Evolutionary conservation across 30 jellyfish, hydroid and myxozoan species (phyloP).

Genomic region (Hydra vulgaris): DNA sequence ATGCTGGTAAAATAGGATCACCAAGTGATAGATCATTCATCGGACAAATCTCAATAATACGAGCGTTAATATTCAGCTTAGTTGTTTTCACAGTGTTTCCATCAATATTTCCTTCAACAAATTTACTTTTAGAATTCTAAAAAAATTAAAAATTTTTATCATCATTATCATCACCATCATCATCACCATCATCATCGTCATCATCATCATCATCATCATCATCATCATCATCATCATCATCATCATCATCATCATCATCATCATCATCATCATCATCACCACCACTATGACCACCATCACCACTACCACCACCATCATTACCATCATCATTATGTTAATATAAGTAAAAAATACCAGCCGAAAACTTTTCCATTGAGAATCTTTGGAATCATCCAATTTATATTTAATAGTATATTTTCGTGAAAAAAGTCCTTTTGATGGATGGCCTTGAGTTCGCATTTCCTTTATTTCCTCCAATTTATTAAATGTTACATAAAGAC

Average conservation of each 20-base stretch:
- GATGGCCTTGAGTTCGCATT: conserved; percentile 32
- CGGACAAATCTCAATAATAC: conserved; percentile 16
- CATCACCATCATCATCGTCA: not conserved
- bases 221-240: no score
- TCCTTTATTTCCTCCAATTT: conserved; percentile 20
- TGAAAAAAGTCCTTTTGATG: conserved; percentile 1
- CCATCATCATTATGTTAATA: no score
- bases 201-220: no score
- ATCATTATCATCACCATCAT: not conserved
- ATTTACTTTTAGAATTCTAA: no score
- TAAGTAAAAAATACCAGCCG: no score
- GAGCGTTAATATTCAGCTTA: conserved; percentile 8
- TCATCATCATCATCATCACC: no score
- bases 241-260: no score
- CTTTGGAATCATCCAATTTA: no score
- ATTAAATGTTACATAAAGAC: conserved; percentile 18
- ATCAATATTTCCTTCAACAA: conserved; percentile 36
- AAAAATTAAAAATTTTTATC: not conserved
- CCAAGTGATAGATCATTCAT: conserved; percentile 27
- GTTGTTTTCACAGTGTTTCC: conserved; percentile 9
- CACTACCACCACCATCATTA: no score
- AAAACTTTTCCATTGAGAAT: no score
- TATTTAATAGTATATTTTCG: not conserved
- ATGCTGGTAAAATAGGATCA: conserved; percentile 14
- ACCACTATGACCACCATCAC: no score